Percentiles rank a stretch among this genome's conserved stretches.
phyloP scores from a whole-genome alignment of 2,113 vertebrate genomes.

The Pseudorhombus dupliciocellatus region DNA sequence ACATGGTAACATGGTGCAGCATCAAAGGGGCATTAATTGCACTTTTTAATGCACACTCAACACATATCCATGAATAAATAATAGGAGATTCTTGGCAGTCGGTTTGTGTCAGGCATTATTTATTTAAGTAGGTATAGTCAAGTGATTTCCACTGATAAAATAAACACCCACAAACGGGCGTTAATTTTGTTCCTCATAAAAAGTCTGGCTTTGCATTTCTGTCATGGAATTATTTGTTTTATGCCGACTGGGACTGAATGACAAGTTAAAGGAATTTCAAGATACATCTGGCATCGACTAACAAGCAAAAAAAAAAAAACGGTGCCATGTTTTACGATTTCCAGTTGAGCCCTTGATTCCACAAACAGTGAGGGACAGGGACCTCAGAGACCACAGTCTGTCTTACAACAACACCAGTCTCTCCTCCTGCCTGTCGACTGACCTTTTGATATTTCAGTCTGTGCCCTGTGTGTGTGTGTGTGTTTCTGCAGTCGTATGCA shows the following conservation, averaged over 20 bases:
- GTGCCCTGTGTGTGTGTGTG: conserved; percentile 15
- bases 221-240: conserved; percentile 28
- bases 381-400: conserved; percentile 47
- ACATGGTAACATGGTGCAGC: conserved; percentile 5
- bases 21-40: conserved; percentile 28
- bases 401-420: conserved; percentile 52
- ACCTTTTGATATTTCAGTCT: conserved; percentile 75
- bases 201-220: conserved; percentile 47
- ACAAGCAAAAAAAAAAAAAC: conserved; percentile 51
- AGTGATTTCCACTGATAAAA: conserved; percentile 47
- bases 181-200: conserved; percentile 38
- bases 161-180: conserved; percentile 35
- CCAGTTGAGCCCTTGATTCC: conserved; percentile 46
- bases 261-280: conserved; percentile 43
- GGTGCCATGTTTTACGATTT: conserved; percentile 49
- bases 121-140: conserved; percentile 42
- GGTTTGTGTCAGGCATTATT: conserved; percentile 31
- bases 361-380: conserved; percentile 49
- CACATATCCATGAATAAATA: conserved; percentile 38
- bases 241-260: conserved; percentile 25
- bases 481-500: conserved; percentile 19
- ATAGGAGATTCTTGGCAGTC: conserved; percentile 10
- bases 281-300: conserved; percentile 59
- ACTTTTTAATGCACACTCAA: conserved; percentile 34
- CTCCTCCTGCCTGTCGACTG: conserved; percentile 55